A percentile compares a stretch with the other conserved stretches of the same genome.
Conservation (phyloP, 2,113 vertebrate species). For the Glaucomys volans region DNA sequence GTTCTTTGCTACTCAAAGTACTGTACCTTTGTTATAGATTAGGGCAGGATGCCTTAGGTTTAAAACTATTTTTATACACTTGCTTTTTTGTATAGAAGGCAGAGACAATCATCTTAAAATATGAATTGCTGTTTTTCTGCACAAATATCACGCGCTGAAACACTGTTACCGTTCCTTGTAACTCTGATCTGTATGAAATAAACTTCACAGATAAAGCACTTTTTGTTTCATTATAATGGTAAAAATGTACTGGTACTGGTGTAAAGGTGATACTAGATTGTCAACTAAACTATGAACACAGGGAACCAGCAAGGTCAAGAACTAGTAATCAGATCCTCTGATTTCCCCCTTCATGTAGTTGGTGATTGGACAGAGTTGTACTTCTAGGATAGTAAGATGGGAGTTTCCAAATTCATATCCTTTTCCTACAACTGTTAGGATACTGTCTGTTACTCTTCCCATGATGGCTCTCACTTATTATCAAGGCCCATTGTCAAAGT, state of each 20-base stretch:
- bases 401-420: not conserved
- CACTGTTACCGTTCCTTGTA: conserved; percentile 89
- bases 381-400: not conserved
- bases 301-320: not conserved
- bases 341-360: not conserved
- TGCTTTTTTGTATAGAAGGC: conserved; percentile 86
- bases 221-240: conserved; percentile 68
- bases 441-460: not conserved
- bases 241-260: not conserved
- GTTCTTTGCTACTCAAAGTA: conserved; percentile 67
- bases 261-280: not conserved
- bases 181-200: conserved; percentile 92
- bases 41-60: conserved; percentile 92
- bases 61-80: conserved; percentile 89
- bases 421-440: not conserved
- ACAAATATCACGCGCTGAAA: conserved; percentile 84
- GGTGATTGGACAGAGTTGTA: not conserved
- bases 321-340: not conserved
- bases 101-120: conserved; percentile 92
- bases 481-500: not conserved
- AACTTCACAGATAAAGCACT: conserved; percentile 90
- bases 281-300: not conserved
- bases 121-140: conserved; percentile 80
- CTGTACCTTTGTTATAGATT: conserved; percentile 84
- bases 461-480: not conserved